Evolutionary conservation across 2,888 invertebrate genomes (phyloP), one percentile per base, ranked within the genome.

Genomic region (Drosophila greeni): DNA sequence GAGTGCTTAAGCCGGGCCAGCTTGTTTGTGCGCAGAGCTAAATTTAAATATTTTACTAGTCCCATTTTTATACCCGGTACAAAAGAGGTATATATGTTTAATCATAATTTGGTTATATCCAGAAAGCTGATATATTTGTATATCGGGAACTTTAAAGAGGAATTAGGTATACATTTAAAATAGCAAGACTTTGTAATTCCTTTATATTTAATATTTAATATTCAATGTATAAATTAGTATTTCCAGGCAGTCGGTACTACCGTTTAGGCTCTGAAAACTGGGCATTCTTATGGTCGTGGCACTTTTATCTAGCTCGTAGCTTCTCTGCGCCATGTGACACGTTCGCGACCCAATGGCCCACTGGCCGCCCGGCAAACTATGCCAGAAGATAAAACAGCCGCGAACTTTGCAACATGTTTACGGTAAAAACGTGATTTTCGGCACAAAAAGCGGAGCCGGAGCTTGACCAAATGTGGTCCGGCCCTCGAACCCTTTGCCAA

Each of bases 321-420:
- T 42, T 29, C 39, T 33, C 52, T 42, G 18, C 18, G 34, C 73
- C 49, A 48, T 49, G 66, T 60, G 61, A 80, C 79, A 79, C 79
- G 79, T 84, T 72, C 74, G 55, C 72, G 85, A 82, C 85, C 75
- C 60, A 66, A 57, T 80, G 84, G 75, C 83, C 81, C 43, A 31
- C 29, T 59, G 42, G 45, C 64, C 56, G 74, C 60, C 80, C 48
- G 66, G 64, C 48, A 66, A 61, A 62, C 62, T 62, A 62, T 62
- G 62, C 62, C 68, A 64, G 43, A 80, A 80, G 79, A 80, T 80
- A 80, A 80, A 84, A 69, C 60, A 66, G 72, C 72, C 79, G 84
- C 85, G 81, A 82, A 82, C 76, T 82, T 84, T 81, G 73, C 76
- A 84, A 72, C 83, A 84, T 82, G 85, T 82, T 82, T 82, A 82